Base-by-base conservation (phyloP, 2,113 vertebrate genomes). In the Tetrax tetrax region DNA sequence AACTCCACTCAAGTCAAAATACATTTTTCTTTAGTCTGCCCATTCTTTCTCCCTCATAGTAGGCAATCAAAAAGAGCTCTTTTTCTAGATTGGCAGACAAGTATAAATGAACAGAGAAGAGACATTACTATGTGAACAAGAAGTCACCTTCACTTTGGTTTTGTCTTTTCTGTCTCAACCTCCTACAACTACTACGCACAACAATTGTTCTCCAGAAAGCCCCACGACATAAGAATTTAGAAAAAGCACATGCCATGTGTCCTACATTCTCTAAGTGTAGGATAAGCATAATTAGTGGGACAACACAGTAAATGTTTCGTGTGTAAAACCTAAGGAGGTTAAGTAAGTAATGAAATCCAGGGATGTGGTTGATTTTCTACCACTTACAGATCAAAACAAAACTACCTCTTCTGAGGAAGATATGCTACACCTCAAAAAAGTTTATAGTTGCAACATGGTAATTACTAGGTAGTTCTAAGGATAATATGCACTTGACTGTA, bases 291-390 rank as follows among this genome's bases (percentile, higher is more conserved):
- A 76, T 96, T 83, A 91, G 47, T 75, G 35, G 69, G 72, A 91
- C 83, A 78, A 51, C 51, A 63, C n/a, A 89, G 69, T 83, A 96
- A 87, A 89, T 92, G 82, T 63, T 94, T 23, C 84, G 10, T 23
- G 24, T 89, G 56, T 84, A 95, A 92, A 95, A 91, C 80, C 72
- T 87, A 94, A 77, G 53, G 83, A 95, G 51, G 80, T 81, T 96
- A 96, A 93, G 69, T 94, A 96, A 95, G 86, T n/a, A 95, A 89
- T 27, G 51, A 86, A 95, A 95, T 75, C 60, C 27, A 81, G 23
- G 14, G n/a, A 90, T 18, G 21, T 27, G 4, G 57, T 50, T 92
- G 29, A 78, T 83, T 66, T 80, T 77, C 37, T 63, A 35, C 25
- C 54, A 68, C n/a, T 83, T 90, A 59, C 41, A 92, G 41, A 60